Percentiles rank a stretch among this genome's conserved stretches.
These are phyloP conservation scores for Pseudomyrmex sp. DNA, from an alignment of 1,140 invertebrate species.

Conservation along the genomic window DNA sequence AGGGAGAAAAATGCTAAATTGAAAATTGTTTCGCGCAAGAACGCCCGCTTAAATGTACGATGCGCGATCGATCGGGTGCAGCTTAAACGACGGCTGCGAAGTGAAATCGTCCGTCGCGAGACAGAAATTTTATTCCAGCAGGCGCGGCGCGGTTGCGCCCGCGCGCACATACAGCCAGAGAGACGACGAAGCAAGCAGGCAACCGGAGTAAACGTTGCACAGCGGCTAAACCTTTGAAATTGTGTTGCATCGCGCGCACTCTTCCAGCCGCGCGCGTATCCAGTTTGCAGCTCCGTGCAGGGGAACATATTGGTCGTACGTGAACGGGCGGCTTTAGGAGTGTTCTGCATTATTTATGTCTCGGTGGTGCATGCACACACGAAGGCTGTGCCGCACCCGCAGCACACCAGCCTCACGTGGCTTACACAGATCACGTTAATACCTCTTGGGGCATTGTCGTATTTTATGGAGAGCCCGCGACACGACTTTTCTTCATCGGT, in stretches of 20 bases:
- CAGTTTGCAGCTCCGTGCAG: conserved; percentile 64
- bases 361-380: conserved; percentile 52
- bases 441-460: conserved; percentile 69
- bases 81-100: conserved; percentile 38
- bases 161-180: background rate
- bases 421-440: conserved; percentile 75
- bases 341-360: conserved; percentile 77
- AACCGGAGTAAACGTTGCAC: conserved; percentile 28
- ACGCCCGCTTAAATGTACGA: background rate
- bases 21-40: background rate
- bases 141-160: background rate
- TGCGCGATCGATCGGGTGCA: conserved; percentile 15
- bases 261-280: conserved; percentile 54
- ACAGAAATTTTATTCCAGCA: conserved; percentile 39
- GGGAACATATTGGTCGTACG: conserved; percentile 76
- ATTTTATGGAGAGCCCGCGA: conserved; percentile 63
- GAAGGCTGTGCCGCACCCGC: conserved; percentile 29
- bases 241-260: conserved; percentile 57
- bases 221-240: conserved; percentile 31
- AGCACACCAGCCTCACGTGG: conserved; percentile 65
- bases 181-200: conserved; percentile 13
- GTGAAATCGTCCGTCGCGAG: conserved; percentile 39
- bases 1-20: conserved; percentile 7
- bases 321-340: conserved; percentile 72
- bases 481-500: conserved; percentile 67